Base-by-base conservation (phyloP, 1,140 invertebrate species). In the Cotesia vestalis region DNA sequence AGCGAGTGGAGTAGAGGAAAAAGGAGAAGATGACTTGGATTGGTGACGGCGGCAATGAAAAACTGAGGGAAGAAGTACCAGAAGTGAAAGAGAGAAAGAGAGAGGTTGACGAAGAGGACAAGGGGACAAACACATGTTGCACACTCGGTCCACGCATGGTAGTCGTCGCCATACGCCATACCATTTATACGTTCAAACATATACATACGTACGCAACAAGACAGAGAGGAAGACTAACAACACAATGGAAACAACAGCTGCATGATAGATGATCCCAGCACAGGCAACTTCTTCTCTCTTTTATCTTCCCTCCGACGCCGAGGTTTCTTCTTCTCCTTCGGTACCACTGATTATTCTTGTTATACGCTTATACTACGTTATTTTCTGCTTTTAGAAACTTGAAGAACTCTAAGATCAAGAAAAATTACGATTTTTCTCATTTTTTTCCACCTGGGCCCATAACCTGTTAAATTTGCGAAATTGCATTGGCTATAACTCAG, bases 171-270 rank as follows among this genome's bases (percentile, higher is more conserved):
- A 71, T 40, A 53, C 38, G 20, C 59, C 57, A 71, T 40, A 53
- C 38, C 57, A 68, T 67, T 40, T 73, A 40, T 46, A 53, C 35
- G 59, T 46, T 9, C 40, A 46, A 9, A 46, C 5, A 46, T 46
- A 66, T 35, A 53, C 51, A 57, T 66, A 53, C 51, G 34, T 62
- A 63, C 46, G 34, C 63, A 59, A 52, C 68, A 66, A 69, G 69
- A 73, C 76, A 80, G 81, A 84, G 84, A 81, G 80, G 79, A 82
- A 83, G 83, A 84, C 82, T 84, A 84, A 85, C 83, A 84, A 85
- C 82, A 86, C 84, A 86, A 86, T 85, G 84, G 83, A 86, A 79
- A 81, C 82, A 86, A 84, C 84, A 86, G 84, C 84, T 86, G 84
- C 83, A 84, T 84, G 84, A 86, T 86, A 85, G 84, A 86, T 86